phyloP scores from a whole-genome alignment of 2,113 vertebrate species.

The Mesoclemmys tuberculata region DNA sequence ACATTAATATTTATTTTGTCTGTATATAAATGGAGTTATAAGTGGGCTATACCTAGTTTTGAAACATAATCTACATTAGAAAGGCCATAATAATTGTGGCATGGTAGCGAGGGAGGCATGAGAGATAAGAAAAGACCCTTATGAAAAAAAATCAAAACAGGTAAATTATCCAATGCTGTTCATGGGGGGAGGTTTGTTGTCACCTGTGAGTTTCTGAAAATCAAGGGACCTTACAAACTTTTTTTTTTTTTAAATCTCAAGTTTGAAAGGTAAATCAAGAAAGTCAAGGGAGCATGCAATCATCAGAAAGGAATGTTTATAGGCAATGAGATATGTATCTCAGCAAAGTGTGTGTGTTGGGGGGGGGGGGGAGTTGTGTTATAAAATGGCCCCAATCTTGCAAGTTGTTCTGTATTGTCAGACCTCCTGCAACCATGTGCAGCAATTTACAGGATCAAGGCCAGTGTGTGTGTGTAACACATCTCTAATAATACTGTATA shows the following conservation, averaged over 20 bases:
- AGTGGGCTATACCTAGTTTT: neutral
- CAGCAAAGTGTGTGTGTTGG: neutral
- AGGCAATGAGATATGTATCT: rapidly evolving
- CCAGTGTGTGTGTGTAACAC: neutral
- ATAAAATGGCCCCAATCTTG: neutral
- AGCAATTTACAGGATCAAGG: neutral
- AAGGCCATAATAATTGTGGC: neutral
- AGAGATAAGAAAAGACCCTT: neutral
- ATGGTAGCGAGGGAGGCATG: neutral
- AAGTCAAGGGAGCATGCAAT: neutral
- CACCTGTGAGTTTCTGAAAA: neutral
- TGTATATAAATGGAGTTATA: neutral
- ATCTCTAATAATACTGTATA: neutral
- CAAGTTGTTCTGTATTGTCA: neutral
- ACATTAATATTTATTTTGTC: neutral
- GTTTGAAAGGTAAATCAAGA: neutral
- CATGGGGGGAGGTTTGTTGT: neutral
- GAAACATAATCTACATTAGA: neutral
- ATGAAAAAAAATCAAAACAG: neutral
- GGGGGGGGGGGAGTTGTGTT: too few species aligned
- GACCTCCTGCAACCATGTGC: neutral
- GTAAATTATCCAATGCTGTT: neutral
- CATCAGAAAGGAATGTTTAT: neutral
- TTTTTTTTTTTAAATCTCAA: neutral
- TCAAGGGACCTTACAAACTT: neutral